Evolutionary conservation across 2,113 vertebrate species (phyloP).

Genomic region (Sarotherodon lohbergeri): DNA sequence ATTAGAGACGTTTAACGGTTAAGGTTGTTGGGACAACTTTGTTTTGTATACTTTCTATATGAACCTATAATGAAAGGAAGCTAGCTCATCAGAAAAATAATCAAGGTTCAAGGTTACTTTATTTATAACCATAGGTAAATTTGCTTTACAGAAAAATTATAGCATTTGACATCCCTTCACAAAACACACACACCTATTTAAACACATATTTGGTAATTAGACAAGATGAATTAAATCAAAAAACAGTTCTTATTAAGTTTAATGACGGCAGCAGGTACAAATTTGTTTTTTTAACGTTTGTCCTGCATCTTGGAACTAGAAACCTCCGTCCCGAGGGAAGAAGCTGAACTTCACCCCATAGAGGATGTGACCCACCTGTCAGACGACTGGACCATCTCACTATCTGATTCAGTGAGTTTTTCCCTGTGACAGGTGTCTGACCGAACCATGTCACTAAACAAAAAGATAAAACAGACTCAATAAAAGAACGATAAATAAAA

Average conservation of each 20-base stretch:
- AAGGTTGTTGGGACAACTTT: not conserved
- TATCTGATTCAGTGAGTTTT: too few relatives aligned
- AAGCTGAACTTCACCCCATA: too few relatives aligned
- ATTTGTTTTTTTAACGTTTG: too few relatives aligned
- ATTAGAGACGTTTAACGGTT: not conserved
- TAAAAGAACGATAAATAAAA: too few relatives aligned
- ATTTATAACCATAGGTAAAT: not conserved
- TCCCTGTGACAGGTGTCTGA: too few relatives aligned
- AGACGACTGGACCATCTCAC: too few relatives aligned
- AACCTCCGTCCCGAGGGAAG: too few relatives aligned
- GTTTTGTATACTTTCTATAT: not conserved
- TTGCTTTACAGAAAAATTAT: not conserved
- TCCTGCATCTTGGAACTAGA: too few relatives aligned
- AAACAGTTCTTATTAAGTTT: not conserved
- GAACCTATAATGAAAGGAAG: not conserved
- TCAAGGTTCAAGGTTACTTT: not conserved
- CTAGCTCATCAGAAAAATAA: not conserved
- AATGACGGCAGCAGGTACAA: not conserved
- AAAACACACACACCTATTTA: not conserved
- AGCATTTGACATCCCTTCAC: not conserved
- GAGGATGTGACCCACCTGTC: too few relatives aligned
- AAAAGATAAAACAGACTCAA: too few relatives aligned
- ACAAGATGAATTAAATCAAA: not conserved
- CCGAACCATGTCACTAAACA: too few relatives aligned
- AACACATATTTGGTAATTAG: not conserved